These are phyloP conservation scores for Okamejei kenojei DNA, from an alignment of 2,797 vertebrate species.

Conservation along the genomic window DNA sequence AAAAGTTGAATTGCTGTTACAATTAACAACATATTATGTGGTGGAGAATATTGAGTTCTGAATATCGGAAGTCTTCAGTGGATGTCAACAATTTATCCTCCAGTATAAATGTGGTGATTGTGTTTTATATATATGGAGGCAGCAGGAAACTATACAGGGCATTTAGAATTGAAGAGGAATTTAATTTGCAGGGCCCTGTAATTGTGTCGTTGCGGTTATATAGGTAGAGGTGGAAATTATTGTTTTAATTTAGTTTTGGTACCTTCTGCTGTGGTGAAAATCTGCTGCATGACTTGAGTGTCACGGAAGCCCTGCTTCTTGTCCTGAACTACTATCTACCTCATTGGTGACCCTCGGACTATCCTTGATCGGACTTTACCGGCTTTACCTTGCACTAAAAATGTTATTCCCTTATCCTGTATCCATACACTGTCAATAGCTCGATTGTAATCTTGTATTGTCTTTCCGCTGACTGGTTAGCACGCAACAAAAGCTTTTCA, in stretches of 20 bases:
- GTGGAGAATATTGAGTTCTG: background rate
- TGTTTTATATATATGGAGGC: background rate
- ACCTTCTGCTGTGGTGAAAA: background rate
- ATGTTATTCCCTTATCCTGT: too few species aligned
- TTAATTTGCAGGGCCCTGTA: background rate
- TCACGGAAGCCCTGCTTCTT: background rate
- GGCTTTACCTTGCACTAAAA: too few species aligned
- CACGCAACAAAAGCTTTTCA: too few species aligned
- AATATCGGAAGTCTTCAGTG: background rate
- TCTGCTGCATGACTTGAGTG: background rate
- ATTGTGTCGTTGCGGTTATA: background rate
- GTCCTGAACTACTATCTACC: background rate
- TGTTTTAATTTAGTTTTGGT: background rate
- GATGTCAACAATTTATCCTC: slow-evolving; percentile 12
- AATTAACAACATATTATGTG: background rate
- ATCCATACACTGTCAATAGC: too few species aligned
- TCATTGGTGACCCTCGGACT: too few species aligned
- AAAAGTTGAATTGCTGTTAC: background rate
- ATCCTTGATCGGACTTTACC: too few species aligned
- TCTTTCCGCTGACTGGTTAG: too few species aligned
- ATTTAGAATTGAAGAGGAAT: background rate
- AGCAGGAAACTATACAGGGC: background rate
- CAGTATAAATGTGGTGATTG: background rate
- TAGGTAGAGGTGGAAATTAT: background rate
- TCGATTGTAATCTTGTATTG: too few species aligned